Percentiles rank a stretch among this genome's conserved stretches.
These are phyloP conservation scores for Recurvirostra avosetta DNA, from an alignment of 2,113 vertebrate species.

Conservation along the genomic window DNA sequence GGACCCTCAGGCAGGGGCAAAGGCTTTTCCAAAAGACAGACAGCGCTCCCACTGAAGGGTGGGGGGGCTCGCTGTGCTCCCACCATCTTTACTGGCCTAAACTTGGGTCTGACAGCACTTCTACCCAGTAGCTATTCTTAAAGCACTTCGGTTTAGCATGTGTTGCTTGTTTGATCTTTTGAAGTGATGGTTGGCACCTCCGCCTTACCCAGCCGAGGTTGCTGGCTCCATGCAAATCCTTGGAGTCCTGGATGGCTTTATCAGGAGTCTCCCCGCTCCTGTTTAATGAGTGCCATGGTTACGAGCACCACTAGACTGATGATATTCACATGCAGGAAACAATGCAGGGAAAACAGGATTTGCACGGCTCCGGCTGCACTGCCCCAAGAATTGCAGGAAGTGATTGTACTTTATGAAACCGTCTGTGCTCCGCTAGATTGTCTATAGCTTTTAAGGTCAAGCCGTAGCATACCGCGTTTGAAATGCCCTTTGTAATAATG, in stretches of 20 bases:
- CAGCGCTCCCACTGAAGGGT: accelerated
- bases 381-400: constrained; percentile 99
- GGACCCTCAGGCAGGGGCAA: background rate
- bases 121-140: background rate
- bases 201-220: background rate
- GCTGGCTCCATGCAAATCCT: constrained; percentile 42
- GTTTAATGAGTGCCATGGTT: constrained; percentile 83
- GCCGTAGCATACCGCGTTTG: constrained; percentile 73
- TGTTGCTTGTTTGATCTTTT: background rate
- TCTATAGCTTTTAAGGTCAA: constrained; percentile 86
- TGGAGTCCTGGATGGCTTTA: constrained; percentile 65
- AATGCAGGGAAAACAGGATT: constrained; percentile 98
- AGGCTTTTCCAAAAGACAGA: background rate
- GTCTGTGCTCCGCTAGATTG: constrained; percentile 88
- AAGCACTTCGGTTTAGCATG: background rate
- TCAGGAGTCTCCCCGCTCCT: constrained; percentile 66
- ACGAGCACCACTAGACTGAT: constrained; percentile 79
- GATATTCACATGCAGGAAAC: constrained; percentile 90
- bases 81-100: background rate
- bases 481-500: constrained; percentile 82
- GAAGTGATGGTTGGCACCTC: background rate
- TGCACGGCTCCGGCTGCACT: constrained; percentile 93
- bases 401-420: constrained; percentile 98
- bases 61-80: accelerated
- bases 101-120: background rate